These are phyloP conservation scores for Drosophila parvula DNA, from an alignment of 1,140 invertebrate genomes.

Conservation along the genomic window DNA sequence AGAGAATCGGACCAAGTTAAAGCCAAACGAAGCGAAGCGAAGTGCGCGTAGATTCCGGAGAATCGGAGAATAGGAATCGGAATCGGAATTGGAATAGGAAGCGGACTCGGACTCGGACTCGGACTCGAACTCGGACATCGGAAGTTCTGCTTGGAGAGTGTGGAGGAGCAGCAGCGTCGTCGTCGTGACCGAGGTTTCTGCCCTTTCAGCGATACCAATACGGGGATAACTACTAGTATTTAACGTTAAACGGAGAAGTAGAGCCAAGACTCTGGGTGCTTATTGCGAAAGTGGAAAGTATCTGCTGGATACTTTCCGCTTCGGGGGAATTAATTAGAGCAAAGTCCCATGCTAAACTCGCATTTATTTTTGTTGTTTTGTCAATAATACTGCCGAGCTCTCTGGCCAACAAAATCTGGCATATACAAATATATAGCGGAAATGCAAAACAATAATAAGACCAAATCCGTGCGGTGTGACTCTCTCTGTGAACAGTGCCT, in stretches of 20 bases:
- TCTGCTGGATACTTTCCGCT: constrained; percentile 63
- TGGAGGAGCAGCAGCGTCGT: constrained; percentile 32
- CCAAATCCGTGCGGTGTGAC: constrained; percentile 19
- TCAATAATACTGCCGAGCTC: constrained; percentile 54
- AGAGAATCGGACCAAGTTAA: constrained; percentile 25
- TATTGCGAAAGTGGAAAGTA: constrained; percentile 79
- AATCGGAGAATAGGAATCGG: constrained; percentile 30
- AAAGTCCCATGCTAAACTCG: constrained; percentile 56
- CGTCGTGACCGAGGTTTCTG: constrained; percentile 76
- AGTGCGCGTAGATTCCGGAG: constrained; percentile 44
- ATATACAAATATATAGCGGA: constrained; percentile 56
- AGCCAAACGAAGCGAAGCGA: constrained; percentile 38
- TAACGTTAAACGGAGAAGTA: constrained; percentile 34
- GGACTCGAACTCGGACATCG: constrained; percentile 42
- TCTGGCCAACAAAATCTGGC: constrained; percentile 28
- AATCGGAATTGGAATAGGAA: constrained; percentile 18
- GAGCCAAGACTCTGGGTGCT: constrained; percentile 31
- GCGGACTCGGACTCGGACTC: background rate
- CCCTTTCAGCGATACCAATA: constrained; percentile 37
- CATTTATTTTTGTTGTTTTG: constrained; percentile 73
- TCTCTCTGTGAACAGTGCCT: constrained; percentile 31
- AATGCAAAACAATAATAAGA: constrained; percentile 66
- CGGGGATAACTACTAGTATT: constrained; percentile 26
- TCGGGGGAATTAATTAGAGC: constrained; percentile 41
- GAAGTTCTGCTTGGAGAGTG: constrained; percentile 69